Conservation (phyloP, 2,888 invertebrate species). For the Sericinus montela region DNA sequence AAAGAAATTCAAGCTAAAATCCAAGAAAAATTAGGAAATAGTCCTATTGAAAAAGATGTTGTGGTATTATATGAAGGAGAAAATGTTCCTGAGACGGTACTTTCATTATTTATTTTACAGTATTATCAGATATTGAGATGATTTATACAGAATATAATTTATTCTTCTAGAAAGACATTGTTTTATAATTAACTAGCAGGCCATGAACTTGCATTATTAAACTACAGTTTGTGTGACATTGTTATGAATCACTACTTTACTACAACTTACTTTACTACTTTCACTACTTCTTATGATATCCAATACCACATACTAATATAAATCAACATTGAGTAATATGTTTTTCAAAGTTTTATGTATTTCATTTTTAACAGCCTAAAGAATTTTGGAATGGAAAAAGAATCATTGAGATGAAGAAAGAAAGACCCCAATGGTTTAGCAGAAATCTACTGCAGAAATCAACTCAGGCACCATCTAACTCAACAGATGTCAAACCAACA, state of each 20-base stretch:
- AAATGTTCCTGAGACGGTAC: constrained; percentile 74
- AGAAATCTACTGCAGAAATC: constrained; percentile 89
- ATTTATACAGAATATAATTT: no score
- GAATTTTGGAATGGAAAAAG: constrained; percentile 85
- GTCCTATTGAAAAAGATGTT: constrained; percentile 91
- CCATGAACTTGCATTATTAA: no score
- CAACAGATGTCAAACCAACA: constrained; percentile 86
- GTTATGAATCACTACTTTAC: no score
- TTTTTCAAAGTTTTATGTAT: not conserved
- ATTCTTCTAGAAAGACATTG: no score
- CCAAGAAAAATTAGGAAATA: constrained; percentile 82
- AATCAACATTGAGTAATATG: no score
- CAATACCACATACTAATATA: no score
- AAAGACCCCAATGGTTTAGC: constrained; percentile 93
- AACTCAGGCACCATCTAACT: constrained; percentile 83
- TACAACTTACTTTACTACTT: no score
- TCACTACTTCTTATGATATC: no score
- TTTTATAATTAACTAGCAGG: no score
- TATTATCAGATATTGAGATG: no score
- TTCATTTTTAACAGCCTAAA: constrained; percentile 58
- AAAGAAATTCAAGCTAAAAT: constrained; percentile 88
- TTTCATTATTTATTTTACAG: no score
- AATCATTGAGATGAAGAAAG: constrained; percentile 91
- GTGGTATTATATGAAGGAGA: constrained; percentile 92
- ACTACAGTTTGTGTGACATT: no score